Conservation (phyloP, 2,797 vertebrate species). For the Poeciliopsis presidionis region DNA sequence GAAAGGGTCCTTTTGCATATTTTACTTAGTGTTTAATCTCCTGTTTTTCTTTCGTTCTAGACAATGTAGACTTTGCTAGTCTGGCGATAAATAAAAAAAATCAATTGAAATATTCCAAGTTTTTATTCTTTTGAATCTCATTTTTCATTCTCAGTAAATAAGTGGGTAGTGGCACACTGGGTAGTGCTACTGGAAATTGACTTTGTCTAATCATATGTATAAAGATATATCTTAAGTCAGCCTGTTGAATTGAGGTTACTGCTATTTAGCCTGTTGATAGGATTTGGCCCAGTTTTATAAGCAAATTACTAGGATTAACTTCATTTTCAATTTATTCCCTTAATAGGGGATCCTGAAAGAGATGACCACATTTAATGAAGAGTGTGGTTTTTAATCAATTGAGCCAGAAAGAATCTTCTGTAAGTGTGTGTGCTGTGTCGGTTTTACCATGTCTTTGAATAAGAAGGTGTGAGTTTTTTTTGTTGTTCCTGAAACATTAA, state of each 20-base stretch:
- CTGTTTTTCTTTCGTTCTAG: not conserved
- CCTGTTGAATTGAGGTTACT: slow-evolving; percentile 22
- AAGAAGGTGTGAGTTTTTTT: slow-evolving; percentile 11
- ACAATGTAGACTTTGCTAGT: not conserved
- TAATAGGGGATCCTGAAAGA: slow-evolving; percentile 37
- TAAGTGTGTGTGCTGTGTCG: not conserved
- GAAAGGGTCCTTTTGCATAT: not conserved
- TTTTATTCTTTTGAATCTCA: slow-evolving; percentile 1
- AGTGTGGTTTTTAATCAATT: slow-evolving; percentile 6
- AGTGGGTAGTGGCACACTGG: slow-evolving; percentile 12
- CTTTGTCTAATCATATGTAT: slow-evolving; percentile 13
- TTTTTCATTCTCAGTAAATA: slow-evolving; percentile 15
- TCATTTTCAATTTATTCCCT: slow-evolving; percentile 55
- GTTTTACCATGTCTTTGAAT: slow-evolving; percentile 4
- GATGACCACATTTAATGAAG: slow-evolving; percentile 46
- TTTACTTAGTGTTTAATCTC: not conserved
- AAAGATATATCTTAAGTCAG: slow-evolving; percentile 22
- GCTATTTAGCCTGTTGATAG: slow-evolving; percentile 34
- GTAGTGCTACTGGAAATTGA: slow-evolving; percentile 23
- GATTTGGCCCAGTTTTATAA: slow-evolving; percentile 46
- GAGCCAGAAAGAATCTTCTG: slow-evolving; percentile 24
- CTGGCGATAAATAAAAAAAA: not conserved
- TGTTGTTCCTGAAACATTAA: slow-evolving; percentile 31
- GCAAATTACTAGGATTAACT: slow-evolving; percentile 56
- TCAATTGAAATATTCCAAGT: slow-evolving; percentile 6